Conservation (phyloP, 2,888 invertebrate genomes). For the Salticus scenicus region DNA sequence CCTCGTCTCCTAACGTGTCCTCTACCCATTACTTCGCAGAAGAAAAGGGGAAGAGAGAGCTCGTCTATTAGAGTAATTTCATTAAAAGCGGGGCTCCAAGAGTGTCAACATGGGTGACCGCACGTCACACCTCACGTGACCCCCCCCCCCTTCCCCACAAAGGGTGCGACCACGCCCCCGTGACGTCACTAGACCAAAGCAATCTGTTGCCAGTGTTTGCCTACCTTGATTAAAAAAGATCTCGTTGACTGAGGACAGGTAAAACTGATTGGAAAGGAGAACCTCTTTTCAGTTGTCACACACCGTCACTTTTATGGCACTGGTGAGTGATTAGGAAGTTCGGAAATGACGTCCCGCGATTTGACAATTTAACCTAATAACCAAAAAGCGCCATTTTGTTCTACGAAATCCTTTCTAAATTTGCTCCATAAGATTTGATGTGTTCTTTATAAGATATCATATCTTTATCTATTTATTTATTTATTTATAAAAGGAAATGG, state of each 20-base stretch:
- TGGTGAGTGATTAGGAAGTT: neutral
- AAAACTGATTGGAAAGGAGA: conserved; percentile 50
- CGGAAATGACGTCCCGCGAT: too few species aligned
- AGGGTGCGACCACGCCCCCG: conserved; percentile 18
- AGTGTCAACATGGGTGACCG: conserved; percentile 63
- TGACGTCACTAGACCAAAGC: conserved; percentile 46
- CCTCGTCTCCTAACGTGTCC: neutral
- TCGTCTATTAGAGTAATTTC: conserved; percentile 60
- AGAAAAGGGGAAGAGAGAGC: neutral
- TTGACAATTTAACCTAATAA: too few species aligned
- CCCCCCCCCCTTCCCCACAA: too few species aligned
- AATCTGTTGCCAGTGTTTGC: conserved; percentile 65
- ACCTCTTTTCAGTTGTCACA: neutral
- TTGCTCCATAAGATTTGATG: too few species aligned
- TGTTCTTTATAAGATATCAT: too few species aligned
- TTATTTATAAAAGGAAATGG: too few species aligned
- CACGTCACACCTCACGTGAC: conserved; percentile 32
- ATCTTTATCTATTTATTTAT: too few species aligned
- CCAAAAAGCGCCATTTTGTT: too few species aligned
- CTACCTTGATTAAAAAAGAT: conserved; percentile 67
- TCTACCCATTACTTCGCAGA: neutral
- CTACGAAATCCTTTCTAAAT: too few species aligned
- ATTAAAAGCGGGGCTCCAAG: conserved; percentile 56
- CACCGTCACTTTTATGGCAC: neutral
- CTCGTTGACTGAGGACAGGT: conserved; percentile 52